Conservation (phyloP, 2,797 vertebrate species). For the Eospalax fontanierii region DNA sequence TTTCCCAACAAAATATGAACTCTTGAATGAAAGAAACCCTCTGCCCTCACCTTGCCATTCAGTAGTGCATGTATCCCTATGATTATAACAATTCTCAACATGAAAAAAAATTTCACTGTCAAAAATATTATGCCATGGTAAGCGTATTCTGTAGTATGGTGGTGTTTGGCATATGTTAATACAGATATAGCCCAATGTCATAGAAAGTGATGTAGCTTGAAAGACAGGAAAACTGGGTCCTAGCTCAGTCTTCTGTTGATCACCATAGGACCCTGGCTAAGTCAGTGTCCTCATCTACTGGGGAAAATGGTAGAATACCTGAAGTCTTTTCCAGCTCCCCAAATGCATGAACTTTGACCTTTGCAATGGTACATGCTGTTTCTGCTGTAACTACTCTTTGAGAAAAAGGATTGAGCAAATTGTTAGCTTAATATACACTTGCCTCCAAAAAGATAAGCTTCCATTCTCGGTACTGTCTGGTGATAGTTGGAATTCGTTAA, state of each 20-base stretch:
- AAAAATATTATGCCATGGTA: neutral
- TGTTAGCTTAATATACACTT: slow-evolving; percentile 69
- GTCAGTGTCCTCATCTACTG: neutral
- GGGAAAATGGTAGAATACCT: neutral
- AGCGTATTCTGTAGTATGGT: neutral
- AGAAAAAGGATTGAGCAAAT: slow-evolving; percentile 57
- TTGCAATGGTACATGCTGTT: slow-evolving; percentile 5
- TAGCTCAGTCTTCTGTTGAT: slow-evolving; percentile 8
- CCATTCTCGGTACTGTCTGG: slow-evolving; percentile 54
- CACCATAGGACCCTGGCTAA: neutral
- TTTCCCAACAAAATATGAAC: neutral
- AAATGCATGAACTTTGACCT: slow-evolving; percentile 63
- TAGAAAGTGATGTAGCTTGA: neutral
- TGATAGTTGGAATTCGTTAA: slow-evolving; percentile 87
- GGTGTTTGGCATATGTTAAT: neutral
- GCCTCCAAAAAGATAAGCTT: slow-evolving; percentile 61
- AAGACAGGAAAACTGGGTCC: neutral
- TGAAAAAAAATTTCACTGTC: neutral
- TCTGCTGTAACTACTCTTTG: slow-evolving; percentile 40
- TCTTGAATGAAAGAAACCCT: slow-evolving; percentile 1
- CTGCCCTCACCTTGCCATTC: neutral
- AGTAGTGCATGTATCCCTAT: neutral
- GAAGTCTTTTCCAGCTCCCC: neutral
- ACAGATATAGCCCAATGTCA: neutral
- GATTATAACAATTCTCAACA: slow-evolving; percentile 4